phyloP scores from a whole-genome alignment of 2,888 invertebrate genomes.

The Nymphalis urticae region DNA sequence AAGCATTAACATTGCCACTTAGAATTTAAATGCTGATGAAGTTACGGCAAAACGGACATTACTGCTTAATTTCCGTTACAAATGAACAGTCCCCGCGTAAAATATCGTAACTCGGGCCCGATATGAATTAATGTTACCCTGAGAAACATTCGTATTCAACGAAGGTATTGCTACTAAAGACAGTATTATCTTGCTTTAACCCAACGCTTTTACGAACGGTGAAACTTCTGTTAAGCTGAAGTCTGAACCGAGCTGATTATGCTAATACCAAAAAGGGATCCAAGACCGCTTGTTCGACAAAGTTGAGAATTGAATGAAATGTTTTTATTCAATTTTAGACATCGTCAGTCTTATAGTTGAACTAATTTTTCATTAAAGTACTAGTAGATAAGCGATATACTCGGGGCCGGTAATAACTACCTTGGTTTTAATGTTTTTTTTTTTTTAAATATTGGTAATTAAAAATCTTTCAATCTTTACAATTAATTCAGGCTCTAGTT shows the following conservation, averaged over 20 bases:
- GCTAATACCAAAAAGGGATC: conserved; percentile 34
- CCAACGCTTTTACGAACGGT: conserved; percentile 28
- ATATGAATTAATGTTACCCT: conserved; percentile 8
- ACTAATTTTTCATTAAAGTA: neutral
- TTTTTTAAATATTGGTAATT: too few relatives aligned
- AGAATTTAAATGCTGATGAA: too few relatives aligned
- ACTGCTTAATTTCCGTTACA: neutral
- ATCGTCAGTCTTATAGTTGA: conserved; percentile 1
- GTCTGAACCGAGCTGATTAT: conserved; percentile 34
- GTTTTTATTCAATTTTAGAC: conserved; percentile 31
- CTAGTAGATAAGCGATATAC: neutral
- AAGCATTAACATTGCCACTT: too few relatives aligned
- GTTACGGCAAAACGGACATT: neutral
- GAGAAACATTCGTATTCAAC: conserved; percentile 9
- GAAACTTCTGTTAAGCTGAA: conserved; percentile 31
- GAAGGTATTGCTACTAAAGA: conserved; percentile 12
- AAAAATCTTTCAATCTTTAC: too few relatives aligned
- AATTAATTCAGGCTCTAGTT: too few relatives aligned
- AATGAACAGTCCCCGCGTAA: neutral
- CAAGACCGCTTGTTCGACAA: conserved; percentile 27
- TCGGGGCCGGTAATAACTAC: neutral
- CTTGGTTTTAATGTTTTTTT: too few relatives aligned
- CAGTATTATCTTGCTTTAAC: conserved; percentile 21
- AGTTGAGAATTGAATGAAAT: conserved; percentile 30
- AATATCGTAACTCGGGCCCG: neutral